phyloP scores from a whole-genome alignment of 2,888 invertebrate genomes.

The Plagodis dolabraria region DNA sequence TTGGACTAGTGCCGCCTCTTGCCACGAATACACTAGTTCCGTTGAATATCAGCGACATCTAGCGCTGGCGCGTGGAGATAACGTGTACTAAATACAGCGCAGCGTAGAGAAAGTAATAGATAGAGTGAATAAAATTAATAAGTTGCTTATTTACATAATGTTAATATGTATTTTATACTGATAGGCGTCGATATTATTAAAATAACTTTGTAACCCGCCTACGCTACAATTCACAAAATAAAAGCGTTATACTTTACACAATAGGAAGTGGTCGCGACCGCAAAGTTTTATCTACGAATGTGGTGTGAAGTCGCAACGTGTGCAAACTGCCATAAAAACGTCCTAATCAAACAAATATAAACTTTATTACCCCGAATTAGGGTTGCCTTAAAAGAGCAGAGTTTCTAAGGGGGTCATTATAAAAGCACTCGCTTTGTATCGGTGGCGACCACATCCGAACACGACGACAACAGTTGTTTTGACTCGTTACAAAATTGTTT shows the following conservation, averaged over 20 bases:
- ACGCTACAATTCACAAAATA: neutral
- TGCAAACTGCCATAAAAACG: slow-evolving; percentile 28
- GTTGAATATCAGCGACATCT: neutral
- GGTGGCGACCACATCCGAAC: slow-evolving; percentile 52
- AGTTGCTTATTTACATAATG: too few relatives aligned
- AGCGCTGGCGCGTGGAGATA: neutral
- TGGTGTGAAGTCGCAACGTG: slow-evolving; percentile 40
- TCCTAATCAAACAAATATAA: slow-evolving; percentile 25
- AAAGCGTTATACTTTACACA: slow-evolving; percentile 42
- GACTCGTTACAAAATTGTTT: slow-evolving; percentile 26
- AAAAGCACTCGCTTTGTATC: slow-evolving; percentile 28
- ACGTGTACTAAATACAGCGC: neutral
- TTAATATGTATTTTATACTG: too few relatives aligned
- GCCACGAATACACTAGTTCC: slow-evolving; percentile 43
- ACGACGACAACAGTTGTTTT: slow-evolving; percentile 39
- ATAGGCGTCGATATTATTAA: too few relatives aligned
- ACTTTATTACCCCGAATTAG: slow-evolving; percentile 27
- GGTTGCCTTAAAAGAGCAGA: slow-evolving; percentile 20
- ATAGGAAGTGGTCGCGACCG: slow-evolving; percentile 55
- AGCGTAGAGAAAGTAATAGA: too few relatives aligned
- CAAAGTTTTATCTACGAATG: slow-evolving; percentile 50
- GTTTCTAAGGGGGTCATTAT: slow-evolving; percentile 17
- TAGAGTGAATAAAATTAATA: too few relatives aligned
- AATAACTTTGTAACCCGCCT: too few relatives aligned
- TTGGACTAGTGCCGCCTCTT: slow-evolving; percentile 53